A percentile compares a stretch with the other conserved stretches of the same genome.
phyloP scores from a whole-genome alignment of 2,797 vertebrate species.

The Cyprinodon diabolis region DNA sequence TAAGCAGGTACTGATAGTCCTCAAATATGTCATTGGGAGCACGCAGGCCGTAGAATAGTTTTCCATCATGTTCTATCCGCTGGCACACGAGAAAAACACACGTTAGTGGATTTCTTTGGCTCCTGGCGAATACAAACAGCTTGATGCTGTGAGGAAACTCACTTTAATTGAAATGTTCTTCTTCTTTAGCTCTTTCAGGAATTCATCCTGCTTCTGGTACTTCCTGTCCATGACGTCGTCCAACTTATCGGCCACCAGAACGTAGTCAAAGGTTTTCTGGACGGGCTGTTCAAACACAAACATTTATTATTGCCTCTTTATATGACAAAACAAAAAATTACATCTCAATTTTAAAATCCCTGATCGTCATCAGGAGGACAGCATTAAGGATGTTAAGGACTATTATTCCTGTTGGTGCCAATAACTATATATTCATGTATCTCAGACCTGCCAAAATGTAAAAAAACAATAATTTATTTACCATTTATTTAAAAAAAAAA shows the following conservation, averaged over 20 bases:
- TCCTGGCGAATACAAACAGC: not conserved
- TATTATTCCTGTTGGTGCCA: too few species aligned
- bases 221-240: slow-evolving; percentile 38
- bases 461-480: too few species aligned
- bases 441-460: too few species aligned
- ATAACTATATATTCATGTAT: too few species aligned
- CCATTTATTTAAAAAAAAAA: too few species aligned
- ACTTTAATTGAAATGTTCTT: slow-evolving; percentile 85
- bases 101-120: not conserved
- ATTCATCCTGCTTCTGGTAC: slow-evolving; percentile 77
- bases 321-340: not conserved
- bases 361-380: not conserved
- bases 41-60: slow-evolving; percentile 85
- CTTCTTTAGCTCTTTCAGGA: slow-evolving; percentile 74
- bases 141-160: slow-evolving; percentile 37
- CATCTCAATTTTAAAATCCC: not conserved
- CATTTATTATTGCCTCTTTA: not conserved
- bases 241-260: slow-evolving; percentile 81
- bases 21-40: slow-evolving; percentile 78
- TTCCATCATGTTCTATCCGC: slow-evolving; percentile 61
- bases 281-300: slow-evolving; percentile 28
- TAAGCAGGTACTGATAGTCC: slow-evolving; percentile 84
- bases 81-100: slow-evolving; percentile 36
- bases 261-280: slow-evolving; percentile 79
- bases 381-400: not conserved